Conservation (phyloP, 2,888 invertebrate genomes). For the Dryococelus australis region DNA sequence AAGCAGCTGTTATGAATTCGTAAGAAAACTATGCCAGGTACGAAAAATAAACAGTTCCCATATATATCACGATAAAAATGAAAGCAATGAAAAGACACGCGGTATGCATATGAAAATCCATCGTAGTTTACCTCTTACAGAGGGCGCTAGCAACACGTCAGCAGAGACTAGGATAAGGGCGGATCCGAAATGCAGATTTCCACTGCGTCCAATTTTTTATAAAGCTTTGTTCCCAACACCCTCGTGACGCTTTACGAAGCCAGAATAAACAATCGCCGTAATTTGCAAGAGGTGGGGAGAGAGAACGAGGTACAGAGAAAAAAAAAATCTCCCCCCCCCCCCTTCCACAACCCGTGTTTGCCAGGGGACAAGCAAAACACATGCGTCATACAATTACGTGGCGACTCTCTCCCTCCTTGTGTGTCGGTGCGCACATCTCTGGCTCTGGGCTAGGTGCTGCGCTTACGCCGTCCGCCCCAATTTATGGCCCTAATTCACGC, state of each 20-base stretch:
- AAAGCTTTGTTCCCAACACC: neutral
- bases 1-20: no score
- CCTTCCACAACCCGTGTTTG: no score
- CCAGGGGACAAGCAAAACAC: neutral
- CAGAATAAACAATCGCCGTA: constrained; percentile 8
- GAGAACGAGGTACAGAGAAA: neutral
- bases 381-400: neutral
- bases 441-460: neutral
- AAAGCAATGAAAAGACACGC: no score
- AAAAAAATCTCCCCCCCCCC: no score
- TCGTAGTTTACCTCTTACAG: no score
- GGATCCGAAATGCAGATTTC: no score
- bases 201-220: neutral
- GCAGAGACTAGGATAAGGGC: no score
- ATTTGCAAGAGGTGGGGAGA: neutral
- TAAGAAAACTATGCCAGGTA: no score
- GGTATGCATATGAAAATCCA: no score
- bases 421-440: neutral
- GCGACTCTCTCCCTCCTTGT: neutral
- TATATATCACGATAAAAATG: no score
- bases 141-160: no score
- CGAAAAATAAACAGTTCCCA: no score
- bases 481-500: neutral
- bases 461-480: neutral
- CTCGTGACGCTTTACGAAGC: neutral